Evolutionary conservation across 2,888 invertebrate species (phyloP), one percentile per base, ranked within the genome.

Genomic region (Athetis lepigone): DNA sequence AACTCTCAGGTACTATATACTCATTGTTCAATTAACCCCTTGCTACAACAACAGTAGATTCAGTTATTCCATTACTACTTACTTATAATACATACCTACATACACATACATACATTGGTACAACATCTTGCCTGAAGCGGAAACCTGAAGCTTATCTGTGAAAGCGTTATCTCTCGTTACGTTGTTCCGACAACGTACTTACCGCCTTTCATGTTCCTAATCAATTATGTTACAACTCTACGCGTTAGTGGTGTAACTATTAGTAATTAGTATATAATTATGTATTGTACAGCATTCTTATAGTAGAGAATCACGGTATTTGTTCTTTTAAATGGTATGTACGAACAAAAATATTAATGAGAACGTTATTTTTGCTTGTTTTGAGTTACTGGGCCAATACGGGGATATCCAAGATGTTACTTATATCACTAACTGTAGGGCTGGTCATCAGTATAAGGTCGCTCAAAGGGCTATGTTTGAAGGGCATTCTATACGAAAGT

Each of bases 171-270:
- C 61, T 36, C 65, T 39, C 19, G 55, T 68, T 70, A 66, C 66
- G 49, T 51, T 57, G 66, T 67, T 60, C 66, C 63, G 50, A 65
- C 61, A 46, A 18, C 23, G 62, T 52, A 55, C 51, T 42, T 70
- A 66, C 60, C 54, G 64, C 57, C 54, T 81, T 75, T 61, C 79
- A 67, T 81, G 81, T 70, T 78, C 50, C 39, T 52, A 69, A 72
- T 69, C 67, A 79, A 81, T 79, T 81, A 72, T 36, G 57, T 64
- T 77, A 63, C 61, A 68, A 59, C 57, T 67, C 50, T 59, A 21
- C 45, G 29, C 36, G 50, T 57, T 62, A 59, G 57, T 60, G 23
- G 27, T 52, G 67, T 63, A 68, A 75, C 40, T 60, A 23, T 63
- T 45, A 63, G 39, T 73, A 51, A 68, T 68, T 73, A 51, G 23